A percentile compares a stretch with the other conserved stretches of the same genome.
These are phyloP conservation scores for Orthonevra nobilis DNA, from an alignment of 2,888 invertebrate genomes.

Conservation along the genomic window DNA sequence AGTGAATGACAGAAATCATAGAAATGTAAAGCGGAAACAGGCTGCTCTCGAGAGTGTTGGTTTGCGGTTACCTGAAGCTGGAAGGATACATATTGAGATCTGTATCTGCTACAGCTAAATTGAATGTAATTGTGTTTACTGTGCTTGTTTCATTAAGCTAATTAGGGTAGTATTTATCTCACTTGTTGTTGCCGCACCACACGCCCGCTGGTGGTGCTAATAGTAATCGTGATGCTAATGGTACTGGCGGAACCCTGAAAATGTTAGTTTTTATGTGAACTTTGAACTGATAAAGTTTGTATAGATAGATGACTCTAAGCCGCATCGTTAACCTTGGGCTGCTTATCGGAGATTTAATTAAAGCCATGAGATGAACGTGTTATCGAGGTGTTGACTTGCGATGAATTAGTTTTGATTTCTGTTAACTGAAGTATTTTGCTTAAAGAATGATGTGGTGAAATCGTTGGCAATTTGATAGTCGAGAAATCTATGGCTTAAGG, in stretches of 20 bases:
- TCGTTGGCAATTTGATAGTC: no score
- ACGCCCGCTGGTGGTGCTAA: neutral
- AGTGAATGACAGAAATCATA: conserved; percentile 14
- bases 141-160: conserved; percentile 28
- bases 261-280: conserved; percentile 14
- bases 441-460: no score
- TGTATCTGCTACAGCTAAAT: conserved; percentile 3
- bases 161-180: conserved; percentile 39
- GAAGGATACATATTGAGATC: conserved; percentile 7
- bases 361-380: no score
- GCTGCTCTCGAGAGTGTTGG: neutral
- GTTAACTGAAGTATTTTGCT: no score
- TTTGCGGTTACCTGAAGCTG: neutral
- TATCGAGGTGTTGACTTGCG: no score
- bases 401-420: no score
- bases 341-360: no score
- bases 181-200: conserved; percentile 6
- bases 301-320: neutral
- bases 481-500: no score
- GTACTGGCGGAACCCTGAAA: no score
- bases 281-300: conserved; percentile 19
- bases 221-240: neutral
- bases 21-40: neutral
- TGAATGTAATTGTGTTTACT: conserved; percentile 39
- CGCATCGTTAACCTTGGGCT: conserved; percentile 18